Evolutionary conservation across 2,888 invertebrate genomes (phyloP), one percentile per base, ranked within the genome.

Genomic region (Orthosia incerta): DNA sequence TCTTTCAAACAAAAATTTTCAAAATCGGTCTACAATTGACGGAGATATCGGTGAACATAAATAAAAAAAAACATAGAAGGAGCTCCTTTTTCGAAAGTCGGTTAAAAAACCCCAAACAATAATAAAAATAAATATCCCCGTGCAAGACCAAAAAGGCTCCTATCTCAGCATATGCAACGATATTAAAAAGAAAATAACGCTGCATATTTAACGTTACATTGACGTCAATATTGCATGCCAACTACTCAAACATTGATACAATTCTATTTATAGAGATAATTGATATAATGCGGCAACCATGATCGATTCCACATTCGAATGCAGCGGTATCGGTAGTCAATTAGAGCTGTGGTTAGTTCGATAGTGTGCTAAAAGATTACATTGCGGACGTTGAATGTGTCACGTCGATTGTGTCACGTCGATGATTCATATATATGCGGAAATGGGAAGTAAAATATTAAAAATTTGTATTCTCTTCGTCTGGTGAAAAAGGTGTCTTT

Each of bases 281-380:
- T 79, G 65, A 74, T n/a, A 80, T 83, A 69, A 70, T 64, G 60
- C 56, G 45, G 70, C 73, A 67, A 39, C n/a, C 53, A 13, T 63
- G 72, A 57, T 80, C 66, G 76, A 80, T 73, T 59, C 46, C 57
- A 63, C 60, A 59, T 55, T 53, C 66, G 53, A 72, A 82, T 80
- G 79, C 83, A 71, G 68, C 26, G 39, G 48, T 57, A 55, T 73
- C 68, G 56, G 39, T 59, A 51, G 53, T 74, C 69, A 81, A 84
- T 84, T 82, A 84, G 61, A 48, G 26, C 20, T 65, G 67, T 71
- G 46, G 74, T 71, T 51, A 55, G 76, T 16, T 50, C 66, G 64
- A 61, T 83, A 76, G 64, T 63, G 68, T 69, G 64, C 20, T 61
- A 76, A 60, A 45, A 73, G 65, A 68, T 71, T 31, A 31, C 55